phyloP scores from a whole-genome alignment of 2,888 invertebrate species.

The Phymatocera aterrima region DNA sequence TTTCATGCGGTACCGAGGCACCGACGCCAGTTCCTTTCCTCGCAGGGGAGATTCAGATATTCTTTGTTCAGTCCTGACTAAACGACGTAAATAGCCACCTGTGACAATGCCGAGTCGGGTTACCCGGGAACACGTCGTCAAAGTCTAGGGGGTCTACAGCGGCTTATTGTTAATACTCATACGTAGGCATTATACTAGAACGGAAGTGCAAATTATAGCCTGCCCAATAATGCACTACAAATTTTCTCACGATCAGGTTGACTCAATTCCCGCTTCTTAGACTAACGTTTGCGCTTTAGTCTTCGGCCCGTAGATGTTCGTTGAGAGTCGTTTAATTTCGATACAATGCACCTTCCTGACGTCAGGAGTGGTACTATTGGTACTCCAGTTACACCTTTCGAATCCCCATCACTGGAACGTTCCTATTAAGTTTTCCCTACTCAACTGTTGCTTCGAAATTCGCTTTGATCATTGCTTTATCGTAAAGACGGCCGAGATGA shows the following conservation, averaged over 20 bases:
- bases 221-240: slow-evolving; percentile 10
- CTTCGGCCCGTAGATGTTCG: background rate
- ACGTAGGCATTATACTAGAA: background rate
- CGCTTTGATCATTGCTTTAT: too few species aligned
- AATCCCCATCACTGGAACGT: too few species aligned
- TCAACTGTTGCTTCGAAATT: too few species aligned
- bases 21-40: background rate
- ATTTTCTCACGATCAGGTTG: slow-evolving; percentile 20
- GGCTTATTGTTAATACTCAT: slow-evolving; percentile 1
- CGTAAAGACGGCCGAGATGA: too few species aligned
- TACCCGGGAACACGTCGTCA: slow-evolving; percentile 56
- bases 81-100: slow-evolving; percentile 67
- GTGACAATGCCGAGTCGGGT: slow-evolving; percentile 67
- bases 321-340: slow-evolving; percentile 14
- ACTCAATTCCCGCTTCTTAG: background rate
- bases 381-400: too few species aligned
- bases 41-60: slow-evolving; percentile 42
- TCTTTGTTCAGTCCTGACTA: slow-evolving; percentile 52
- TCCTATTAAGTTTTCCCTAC: too few species aligned
- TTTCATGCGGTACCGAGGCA: background rate
- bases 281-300: background rate
- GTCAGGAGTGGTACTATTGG: too few species aligned
- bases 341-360: too few species aligned
- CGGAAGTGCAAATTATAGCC: slow-evolving; percentile 21
- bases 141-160: slow-evolving; percentile 1